Base-by-base conservation (phyloP, 1,140 invertebrate genomes). In the Drosophila kepulauana region DNA sequence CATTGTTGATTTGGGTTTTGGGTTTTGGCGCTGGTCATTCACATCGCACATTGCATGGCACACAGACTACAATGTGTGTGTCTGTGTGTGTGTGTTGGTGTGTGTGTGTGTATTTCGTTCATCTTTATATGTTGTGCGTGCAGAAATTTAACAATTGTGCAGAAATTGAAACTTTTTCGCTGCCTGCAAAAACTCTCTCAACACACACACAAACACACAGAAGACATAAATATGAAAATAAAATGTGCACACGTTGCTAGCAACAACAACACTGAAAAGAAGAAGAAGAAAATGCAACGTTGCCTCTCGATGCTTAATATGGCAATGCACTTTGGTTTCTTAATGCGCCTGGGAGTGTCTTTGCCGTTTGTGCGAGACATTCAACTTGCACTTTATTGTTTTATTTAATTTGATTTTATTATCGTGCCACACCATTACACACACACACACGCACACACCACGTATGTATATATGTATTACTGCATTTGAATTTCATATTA, bases 111-210 rank as follows among this genome's bases (percentile, higher is more conserved):
- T 71, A 10, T 38, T 38, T 38, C 35, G 84, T 79, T 86, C 76
- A 82, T 82, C 79, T 87, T 86, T 85, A 87, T 82, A 76, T 85
- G 79, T 87, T 78, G 82, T 86, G 82, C 82, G 82, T 86, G 82
- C 82, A 87, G 85, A 85, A 85, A 85, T 85, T 85, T 82, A 88
- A 88, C 84, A 86, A 86, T 86, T 88, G 20, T 25, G 82, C 79
- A 74, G 82, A 86, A 86, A 86, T 79, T 85, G 82, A 88, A 87
- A 87, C 84, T 86, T 86, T 88, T 68, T 15, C 16, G 54, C 58
- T 57, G 30, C 30, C 30, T 25, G 20, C 20, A 25, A 25, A 25
- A 25, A 25, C 20, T 33, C 30, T 33, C 30, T 5, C 30, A 38
- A 7, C 6, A 38, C 7, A 38, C 7, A 25, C 58, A 54, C 61